Percentiles rank a stretch among this genome's conserved stretches.
Conservation (phyloP, 1,140 invertebrate genomes). For the Latrodectus geometricus region DNA sequence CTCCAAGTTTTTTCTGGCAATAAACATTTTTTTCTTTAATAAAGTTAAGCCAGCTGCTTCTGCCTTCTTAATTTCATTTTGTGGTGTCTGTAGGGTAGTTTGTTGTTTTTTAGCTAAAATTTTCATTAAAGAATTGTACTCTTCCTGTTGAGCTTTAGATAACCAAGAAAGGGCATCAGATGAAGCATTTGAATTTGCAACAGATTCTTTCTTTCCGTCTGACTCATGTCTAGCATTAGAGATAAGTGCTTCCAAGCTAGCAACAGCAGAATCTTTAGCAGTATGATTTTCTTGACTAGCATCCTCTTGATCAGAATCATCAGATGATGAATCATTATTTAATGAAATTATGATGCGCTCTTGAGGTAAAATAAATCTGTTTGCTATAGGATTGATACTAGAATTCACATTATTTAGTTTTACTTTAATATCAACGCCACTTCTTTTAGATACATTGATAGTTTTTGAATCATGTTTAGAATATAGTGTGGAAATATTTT, state of each 20-base stretch:
- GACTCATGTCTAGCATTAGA: conserved; percentile 33
- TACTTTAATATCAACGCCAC: background rate
- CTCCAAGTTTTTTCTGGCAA: conserved; percentile 6
- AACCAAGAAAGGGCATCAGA: conserved; percentile 29
- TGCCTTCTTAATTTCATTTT: conserved; percentile 3
- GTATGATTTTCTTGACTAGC: background rate
- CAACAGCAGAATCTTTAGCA: background rate
- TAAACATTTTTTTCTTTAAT: conserved; percentile 15
- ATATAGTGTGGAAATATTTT: too few species aligned
- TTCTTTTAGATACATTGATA: background rate
- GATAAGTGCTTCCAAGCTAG: conserved; percentile 47
- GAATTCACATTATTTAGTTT: background rate
- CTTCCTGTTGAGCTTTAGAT: conserved; percentile 55
- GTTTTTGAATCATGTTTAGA: too few species aligned
- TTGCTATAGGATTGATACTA: background rate
- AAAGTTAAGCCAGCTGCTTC: conserved; percentile 3
- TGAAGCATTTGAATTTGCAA: background rate
- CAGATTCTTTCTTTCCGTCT: background rate
- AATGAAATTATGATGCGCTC: conserved; percentile 36
- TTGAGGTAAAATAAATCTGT: background rate
- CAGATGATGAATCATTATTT: conserved; percentile 34
- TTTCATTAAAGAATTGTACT: conserved; percentile 33
- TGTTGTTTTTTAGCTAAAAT: conserved; percentile 32
- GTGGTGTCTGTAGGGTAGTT: background rate
- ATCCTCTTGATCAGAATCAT: conserved; percentile 38